Conservation (phyloP, 2,888 invertebrate genomes). For the Dicranocentrus wangi region DNA sequence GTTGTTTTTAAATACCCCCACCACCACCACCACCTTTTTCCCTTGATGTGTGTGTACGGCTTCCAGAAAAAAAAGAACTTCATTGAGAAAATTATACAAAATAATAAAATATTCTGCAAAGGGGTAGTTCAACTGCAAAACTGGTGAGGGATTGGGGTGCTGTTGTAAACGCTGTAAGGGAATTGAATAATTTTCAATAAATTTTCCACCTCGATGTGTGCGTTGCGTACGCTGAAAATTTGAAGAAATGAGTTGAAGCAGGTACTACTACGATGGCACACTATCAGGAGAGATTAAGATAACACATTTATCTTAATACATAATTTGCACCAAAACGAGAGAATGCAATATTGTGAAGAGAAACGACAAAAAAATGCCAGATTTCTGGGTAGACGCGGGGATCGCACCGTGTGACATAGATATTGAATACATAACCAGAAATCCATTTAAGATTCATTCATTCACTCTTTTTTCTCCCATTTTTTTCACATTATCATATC, state of each 20-base stretch:
- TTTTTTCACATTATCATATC: constrained; percentile 7
- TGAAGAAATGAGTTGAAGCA: too few species aligned
- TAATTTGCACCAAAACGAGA: constrained; percentile 20
- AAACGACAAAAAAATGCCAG: neutral
- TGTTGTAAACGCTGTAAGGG: too few species aligned
- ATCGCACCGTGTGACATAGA: constrained; percentile 17
- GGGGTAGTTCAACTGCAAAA: neutral
- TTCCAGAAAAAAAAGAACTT: too few species aligned
- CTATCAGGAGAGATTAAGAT: neutral
- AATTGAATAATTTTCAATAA: too few species aligned
- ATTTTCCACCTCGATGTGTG: too few species aligned
- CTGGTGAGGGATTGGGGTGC: neutral
- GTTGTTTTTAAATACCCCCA: too few species aligned
- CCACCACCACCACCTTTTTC: too few species aligned
- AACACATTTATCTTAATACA: constrained; percentile 14
- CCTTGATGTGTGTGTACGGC: too few species aligned
- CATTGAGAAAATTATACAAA: too few species aligned
- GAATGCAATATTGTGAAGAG: neutral
- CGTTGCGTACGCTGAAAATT: too few species aligned
- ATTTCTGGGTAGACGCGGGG: neutral
- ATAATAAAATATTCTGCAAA: too few species aligned
- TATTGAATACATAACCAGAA: constrained; percentile 14
- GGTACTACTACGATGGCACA: constrained; percentile 27
- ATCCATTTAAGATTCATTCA: constrained; percentile 21
- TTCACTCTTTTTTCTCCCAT: constrained; percentile 11